A percentile compares a stretch with the other conserved stretches of the same genome.
Conservation (phyloP, 2,113 vertebrate genomes). For the Gracilinanus agilis region DNA sequence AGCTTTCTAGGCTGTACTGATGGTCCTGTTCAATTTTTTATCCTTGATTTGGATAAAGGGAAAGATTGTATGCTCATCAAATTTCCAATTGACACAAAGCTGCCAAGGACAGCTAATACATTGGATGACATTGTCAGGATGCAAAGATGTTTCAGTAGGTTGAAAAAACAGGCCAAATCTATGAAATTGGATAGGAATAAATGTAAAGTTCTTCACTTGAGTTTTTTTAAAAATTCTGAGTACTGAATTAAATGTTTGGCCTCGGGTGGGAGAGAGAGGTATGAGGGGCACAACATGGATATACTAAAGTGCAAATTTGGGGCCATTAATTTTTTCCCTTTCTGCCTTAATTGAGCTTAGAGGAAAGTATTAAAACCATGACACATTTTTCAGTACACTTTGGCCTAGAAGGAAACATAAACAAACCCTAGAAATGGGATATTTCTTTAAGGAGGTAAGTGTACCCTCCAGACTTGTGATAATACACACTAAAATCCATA, state of each 20-base stretch:
- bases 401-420: slow-evolving; percentile 78
- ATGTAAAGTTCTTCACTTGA: not conserved
- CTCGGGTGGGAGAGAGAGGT: not conserved
- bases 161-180: not conserved
- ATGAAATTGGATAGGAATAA: not conserved
- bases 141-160: not conserved
- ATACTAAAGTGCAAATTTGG: slow-evolving; percentile 22
- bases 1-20: not conserved
- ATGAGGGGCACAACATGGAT: not conserved
- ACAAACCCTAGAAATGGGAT: not conserved
- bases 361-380: slow-evolving; percentile 86
- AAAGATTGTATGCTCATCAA: not conserved
- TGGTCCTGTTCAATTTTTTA: not conserved
- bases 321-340: slow-evolving; percentile 82
- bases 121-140: not conserved
- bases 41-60: not conserved
- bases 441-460: not conserved
- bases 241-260: not conserved
- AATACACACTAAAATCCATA: slow-evolving; percentile 57
- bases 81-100: not conserved
- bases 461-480: slow-evolving; percentile 41
- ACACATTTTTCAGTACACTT: slow-evolving; percentile 85
- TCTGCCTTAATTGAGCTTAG: slow-evolving; percentile 86
- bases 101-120: not conserved
- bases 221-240: not conserved